Base-by-base conservation (phyloP, 2,113 vertebrate genomes). In the Chloebia gouldiae region DNA sequence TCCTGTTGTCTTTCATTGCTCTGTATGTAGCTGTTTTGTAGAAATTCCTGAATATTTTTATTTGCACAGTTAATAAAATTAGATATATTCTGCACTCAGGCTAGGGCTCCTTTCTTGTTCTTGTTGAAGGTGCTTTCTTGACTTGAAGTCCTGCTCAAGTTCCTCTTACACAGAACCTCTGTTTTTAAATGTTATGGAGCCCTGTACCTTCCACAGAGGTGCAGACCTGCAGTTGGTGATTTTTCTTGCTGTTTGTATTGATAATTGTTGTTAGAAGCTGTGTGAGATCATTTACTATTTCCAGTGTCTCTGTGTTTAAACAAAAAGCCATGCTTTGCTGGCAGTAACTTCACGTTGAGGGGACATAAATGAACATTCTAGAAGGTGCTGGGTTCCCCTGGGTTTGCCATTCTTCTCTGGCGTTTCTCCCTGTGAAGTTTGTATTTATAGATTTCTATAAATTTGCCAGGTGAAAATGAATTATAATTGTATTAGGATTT, bases 181-280 rank as follows among this genome's bases (percentile, higher is more conserved):
- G 0, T 44, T 84, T 51, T 49, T 47, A 53, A 15, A 4, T 42
- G 6, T n/a, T 70, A 1, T 0, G 0, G 31, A 33, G 50, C 37
- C 0, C 1, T 30, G 13, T 47, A 7, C 10, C 15, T 51, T 78
- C 13, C 21, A 6, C 1, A 57, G 57, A 56, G 19, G 20, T 13
- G 53, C 70, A 68, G n/a, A 49, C 16, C 12, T 82, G 23, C 20
- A 33, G 28, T 6, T 49, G 14, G 5, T 51, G 9, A 2, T 30
- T 60, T n/a, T 71, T 39, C 65, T 28, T 72, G 33, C 5, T 45
- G n/a, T 40, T 40, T 37, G 8, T 45, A 8, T 19, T 71, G 47
- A 31, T 81, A 33, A 35, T 23, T 39, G 7, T 6, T 47, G 14
- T 49, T 40, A 31, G 59, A 56, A 71, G 57, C 14, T 45, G 8